Conservation (phyloP, 2,888 invertebrate genomes). For the Rhogogaster chlorosoma region DNA sequence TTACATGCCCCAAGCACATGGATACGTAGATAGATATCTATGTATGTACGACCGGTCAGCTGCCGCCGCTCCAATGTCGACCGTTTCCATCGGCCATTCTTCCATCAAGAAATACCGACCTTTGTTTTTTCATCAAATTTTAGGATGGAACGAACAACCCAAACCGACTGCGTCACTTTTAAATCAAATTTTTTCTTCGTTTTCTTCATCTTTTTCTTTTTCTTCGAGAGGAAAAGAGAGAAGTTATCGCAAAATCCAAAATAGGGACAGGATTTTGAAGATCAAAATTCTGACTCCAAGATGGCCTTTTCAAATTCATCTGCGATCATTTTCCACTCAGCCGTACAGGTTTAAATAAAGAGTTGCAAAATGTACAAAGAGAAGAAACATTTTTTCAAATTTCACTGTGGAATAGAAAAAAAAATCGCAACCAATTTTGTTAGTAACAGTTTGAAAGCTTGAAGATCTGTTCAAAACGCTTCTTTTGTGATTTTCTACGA, state of each 20-base stretch:
- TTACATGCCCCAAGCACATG: not conserved
- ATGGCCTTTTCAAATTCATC: no score
- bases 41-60: not conserved
- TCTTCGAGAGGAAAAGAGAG: not conserved
- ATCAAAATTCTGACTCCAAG: not conserved
- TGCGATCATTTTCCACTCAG: no score
- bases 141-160: not conserved
- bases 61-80: not conserved
- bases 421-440: no score
- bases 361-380: no score
- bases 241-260: not conserved
- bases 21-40: not conserved
- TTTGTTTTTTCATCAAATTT: not conserved
- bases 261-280: not conserved
- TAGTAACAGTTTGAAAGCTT: no score
- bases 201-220: not conserved
- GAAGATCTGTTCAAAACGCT: no score
- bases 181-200: not conserved
- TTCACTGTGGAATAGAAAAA: no score
- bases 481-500: no score
- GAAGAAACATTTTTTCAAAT: no score
- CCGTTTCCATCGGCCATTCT: conserved; percentile 7
- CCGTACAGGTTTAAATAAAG: no score
- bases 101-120: not conserved
- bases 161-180: not conserved